Evolutionary conservation across 2,888 invertebrate genomes (phyloP).

Genomic region (Cheiracanthium punctorium): DNA sequence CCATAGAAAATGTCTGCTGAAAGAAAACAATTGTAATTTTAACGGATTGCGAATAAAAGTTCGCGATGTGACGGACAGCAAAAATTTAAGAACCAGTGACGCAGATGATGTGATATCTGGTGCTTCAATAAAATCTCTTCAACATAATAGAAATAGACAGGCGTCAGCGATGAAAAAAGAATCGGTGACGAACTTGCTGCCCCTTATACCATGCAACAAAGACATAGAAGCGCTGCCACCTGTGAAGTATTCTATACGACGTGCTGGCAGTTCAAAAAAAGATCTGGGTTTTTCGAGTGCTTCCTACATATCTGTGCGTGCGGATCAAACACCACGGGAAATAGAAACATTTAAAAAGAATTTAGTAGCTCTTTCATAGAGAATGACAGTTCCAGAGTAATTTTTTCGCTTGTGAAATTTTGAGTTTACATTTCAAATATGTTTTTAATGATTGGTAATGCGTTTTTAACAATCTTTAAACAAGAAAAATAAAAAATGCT

Average conservation of each 20-base stretch:
- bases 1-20: constrained; percentile 49
- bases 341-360: constrained; percentile 61
- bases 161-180: constrained; percentile 28
- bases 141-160: constrained; percentile 34
- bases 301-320: constrained; percentile 45
- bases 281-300: constrained; percentile 29
- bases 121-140: constrained; percentile 41
- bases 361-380: constrained; percentile 45
- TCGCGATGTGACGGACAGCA: constrained; percentile 8
- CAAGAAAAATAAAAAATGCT: too few relatives aligned
- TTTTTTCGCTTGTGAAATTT: too few relatives aligned
- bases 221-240: constrained; percentile 44
- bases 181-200: constrained; percentile 26
- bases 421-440: too few relatives aligned
- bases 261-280: constrained; percentile 51
- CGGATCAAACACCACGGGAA: constrained; percentile 43
- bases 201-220: constrained; percentile 52
- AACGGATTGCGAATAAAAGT: constrained; percentile 35
- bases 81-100: background rate
- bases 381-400: too few relatives aligned
- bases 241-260: constrained; percentile 38
- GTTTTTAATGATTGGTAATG: too few relatives aligned
- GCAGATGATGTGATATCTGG: constrained; percentile 27
- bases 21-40: constrained; percentile 33
- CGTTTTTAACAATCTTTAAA: too few relatives aligned